Percentiles rank a stretch among this genome's conserved stretches.
These are phyloP conservation scores for Melopsittacus undulatus DNA, from an alignment of 2,797 vertebrate species.

Conservation along the genomic window DNA sequence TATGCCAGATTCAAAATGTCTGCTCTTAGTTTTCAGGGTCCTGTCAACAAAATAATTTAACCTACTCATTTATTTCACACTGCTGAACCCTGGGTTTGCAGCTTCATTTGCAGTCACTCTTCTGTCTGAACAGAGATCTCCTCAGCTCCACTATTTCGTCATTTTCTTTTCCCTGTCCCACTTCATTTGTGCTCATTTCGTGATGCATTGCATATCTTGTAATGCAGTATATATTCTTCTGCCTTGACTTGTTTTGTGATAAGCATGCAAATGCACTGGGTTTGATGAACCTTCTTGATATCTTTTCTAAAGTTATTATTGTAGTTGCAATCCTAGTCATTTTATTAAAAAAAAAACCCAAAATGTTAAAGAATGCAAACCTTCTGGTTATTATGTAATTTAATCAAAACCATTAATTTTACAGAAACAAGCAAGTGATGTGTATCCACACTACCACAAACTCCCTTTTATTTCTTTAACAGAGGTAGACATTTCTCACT, in stretches of 20 bases:
- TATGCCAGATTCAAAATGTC: slow-evolving; percentile 32
- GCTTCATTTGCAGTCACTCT: slow-evolving; percentile 56
- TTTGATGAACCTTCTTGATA: background rate
- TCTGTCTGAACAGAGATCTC: slow-evolving; percentile 42
- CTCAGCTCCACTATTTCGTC: slow-evolving; percentile 37
- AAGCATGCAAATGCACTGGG: background rate
- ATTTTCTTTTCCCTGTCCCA: slow-evolving; percentile 37
- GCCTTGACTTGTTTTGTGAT: slow-evolving; percentile 6
- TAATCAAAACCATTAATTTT: background rate
- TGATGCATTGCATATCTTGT: background rate
- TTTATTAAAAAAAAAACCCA: background rate
- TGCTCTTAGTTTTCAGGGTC: slow-evolving; percentile 23
- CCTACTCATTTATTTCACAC: slow-evolving; percentile 27
- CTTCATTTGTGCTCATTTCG: slow-evolving; percentile 51
- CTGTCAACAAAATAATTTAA: slow-evolving; percentile 43
- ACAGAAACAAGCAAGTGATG: background rate
- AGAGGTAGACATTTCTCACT: background rate
- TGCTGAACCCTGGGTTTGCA: slow-evolving; percentile 28
- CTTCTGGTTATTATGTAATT: background rate
- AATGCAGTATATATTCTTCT: slow-evolving; percentile 13
- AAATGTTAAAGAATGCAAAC: background rate
- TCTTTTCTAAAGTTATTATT: background rate
- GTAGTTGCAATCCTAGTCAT: background rate
- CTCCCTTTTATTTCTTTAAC: background rate
- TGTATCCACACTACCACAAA: background rate